Base-by-base conservation (phyloP, 2,888 invertebrate species). In the Drosophila aldrichi region DNA sequence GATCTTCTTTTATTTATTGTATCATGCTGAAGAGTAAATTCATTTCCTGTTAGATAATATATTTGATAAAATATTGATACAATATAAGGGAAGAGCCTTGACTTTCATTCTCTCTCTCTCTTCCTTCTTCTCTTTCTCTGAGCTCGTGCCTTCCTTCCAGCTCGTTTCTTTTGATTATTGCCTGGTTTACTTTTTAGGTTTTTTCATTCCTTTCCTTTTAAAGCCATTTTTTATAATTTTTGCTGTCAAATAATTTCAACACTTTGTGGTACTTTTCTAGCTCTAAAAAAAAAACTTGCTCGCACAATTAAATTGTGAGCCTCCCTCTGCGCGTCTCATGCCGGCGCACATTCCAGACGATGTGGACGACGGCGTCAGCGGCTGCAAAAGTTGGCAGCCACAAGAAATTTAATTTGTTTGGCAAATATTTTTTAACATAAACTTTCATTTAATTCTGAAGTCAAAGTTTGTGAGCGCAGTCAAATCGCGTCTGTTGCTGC, bases 211-310 rank as follows among this genome's bases (percentile, higher is more conserved):
- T 38, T 29, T 10, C 41, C 64, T 56, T 46, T 22, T 38, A 36
- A n/a, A 12, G 56, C 49, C 60, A 44, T 71, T 67, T 81, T 74
- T 83, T 63, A 69, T 83, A 78, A 83, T 83, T 75, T 74, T 56
- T 56, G 51, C 57, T 79, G 82, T 79, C 75, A 67, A 72, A 70
- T 65, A 77, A 70, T 77, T 74, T 83, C 51, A 62, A 81, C 87
- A 81, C 74, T 81, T 74, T 70, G 70, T 62, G 66, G 80, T 49
- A 57, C 70, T 77, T 70, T 74, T 78, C 75, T 65, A 79, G 65
- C 65, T 48, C 38, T 54, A 25, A 29, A 34, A 64, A 36, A 25
- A 68, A 69, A 64, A 77, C 40, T 76, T 76, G 75, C 68, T 64
- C 72, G 46, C 80, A 76, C 80, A 79, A 77, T 79, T 77, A 79